Evolutionary conservation across 2,113 vertebrate species (phyloP).

Genomic region (Onychostoma macrolepis): DNA sequence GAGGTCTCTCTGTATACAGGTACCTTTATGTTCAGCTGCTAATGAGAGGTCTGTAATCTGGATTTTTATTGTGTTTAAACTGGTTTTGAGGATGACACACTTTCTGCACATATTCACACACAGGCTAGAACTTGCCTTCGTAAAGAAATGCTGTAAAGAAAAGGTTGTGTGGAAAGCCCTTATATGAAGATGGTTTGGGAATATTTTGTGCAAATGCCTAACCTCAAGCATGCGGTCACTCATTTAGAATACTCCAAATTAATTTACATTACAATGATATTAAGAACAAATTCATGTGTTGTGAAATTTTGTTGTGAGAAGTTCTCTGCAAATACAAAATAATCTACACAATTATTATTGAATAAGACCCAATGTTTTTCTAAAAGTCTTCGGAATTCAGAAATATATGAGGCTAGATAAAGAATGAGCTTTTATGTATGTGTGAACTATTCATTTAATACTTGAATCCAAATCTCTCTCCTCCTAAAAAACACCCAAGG

Average conservation of each 20-base stretch:
- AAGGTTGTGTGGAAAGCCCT: not conserved
- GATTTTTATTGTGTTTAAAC: not conserved
- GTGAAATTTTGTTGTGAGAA: not conserved
- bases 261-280: too few relatives aligned
- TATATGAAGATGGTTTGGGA: not conserved
- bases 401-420: not conserved
- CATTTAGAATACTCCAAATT: not conserved
- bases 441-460: not conserved
- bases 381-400: not conserved
- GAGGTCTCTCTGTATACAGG: not conserved
- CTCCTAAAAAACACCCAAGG: not conserved
- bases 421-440: not conserved
- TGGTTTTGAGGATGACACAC: not conserved
- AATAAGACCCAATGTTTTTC: not conserved
- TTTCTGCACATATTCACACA: too few relatives aligned
- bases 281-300: too few relatives aligned
- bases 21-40: not conserved
- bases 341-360: not conserved
- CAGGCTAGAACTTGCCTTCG: not conserved
- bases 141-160: not conserved
- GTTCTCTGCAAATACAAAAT: not conserved
- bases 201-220: too few relatives aligned
- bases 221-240: not conserved
- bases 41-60: not conserved
- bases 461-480: not conserved